A percentile compares a stretch with the other conserved stretches of the same genome.
These are phyloP conservation scores for Erebia ligea DNA, from an alignment of 2,888 invertebrate species.

Conservation along the genomic window DNA sequence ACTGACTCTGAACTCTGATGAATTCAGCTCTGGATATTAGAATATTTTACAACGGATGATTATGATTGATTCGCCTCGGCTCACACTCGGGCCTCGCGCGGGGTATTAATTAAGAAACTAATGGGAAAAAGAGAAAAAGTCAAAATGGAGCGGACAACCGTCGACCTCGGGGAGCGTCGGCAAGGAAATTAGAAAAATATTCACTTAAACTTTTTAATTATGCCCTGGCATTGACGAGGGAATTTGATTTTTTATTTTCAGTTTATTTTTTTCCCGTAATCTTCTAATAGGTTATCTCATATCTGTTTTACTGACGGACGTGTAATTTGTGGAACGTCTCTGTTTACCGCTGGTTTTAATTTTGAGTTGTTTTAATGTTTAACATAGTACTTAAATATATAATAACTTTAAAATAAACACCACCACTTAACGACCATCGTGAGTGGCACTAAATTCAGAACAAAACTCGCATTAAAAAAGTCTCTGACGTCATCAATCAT, in stretches of 20 bases:
- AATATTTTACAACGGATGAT: slow-evolving; percentile 68
- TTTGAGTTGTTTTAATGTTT: background rate
- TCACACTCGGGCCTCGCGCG: slow-evolving; percentile 55
- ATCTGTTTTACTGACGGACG: slow-evolving; percentile 25
- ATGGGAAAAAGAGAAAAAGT: slow-evolving; percentile 69
- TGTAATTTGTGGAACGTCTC: slow-evolving; percentile 11
- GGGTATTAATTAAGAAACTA: slow-evolving; percentile 80
- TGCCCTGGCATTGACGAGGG: slow-evolving; percentile 35
- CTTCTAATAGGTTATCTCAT: slow-evolving; percentile 18
- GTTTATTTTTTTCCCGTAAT: background rate
- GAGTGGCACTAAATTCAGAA: no score
- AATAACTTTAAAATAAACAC: no score
- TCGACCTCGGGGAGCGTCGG: slow-evolving; percentile 60
- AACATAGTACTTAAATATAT: background rate
- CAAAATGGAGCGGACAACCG: slow-evolving; percentile 50
- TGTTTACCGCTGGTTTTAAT: background rate
- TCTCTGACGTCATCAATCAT: no score
- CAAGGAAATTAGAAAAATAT: slow-evolving; percentile 49
- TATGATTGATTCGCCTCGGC: slow-evolving; percentile 73
- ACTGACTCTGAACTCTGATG: slow-evolving; percentile 25
- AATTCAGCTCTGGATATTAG: slow-evolving; percentile 54
- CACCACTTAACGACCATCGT: no score
- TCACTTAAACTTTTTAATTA: slow-evolving; percentile 48
- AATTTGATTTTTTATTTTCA: slow-evolving; percentile 21
- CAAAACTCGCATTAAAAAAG: no score